Conservation (phyloP, 2,113 vertebrate species). For the Nasalis larvatus region DNA sequence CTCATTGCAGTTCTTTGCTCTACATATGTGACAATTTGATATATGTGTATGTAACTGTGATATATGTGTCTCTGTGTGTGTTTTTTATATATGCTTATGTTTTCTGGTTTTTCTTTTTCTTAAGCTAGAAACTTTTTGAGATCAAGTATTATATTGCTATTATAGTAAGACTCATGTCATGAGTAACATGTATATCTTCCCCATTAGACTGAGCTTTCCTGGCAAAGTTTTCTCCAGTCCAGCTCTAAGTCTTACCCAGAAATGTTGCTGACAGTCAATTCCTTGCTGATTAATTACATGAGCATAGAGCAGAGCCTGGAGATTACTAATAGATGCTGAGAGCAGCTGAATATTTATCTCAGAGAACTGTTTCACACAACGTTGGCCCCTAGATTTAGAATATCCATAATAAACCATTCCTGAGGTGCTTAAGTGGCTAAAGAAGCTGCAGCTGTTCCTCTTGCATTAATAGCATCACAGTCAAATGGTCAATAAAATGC, state of each 20-base stretch:
- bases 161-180: neutral
- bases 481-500: conserved; percentile 24
- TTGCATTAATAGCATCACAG: neutral
- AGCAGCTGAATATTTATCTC: conserved; percentile 28
- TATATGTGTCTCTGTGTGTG: neutral
- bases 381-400: conserved; percentile 5
- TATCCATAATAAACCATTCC: conserved; percentile 6
- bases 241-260: neutral
- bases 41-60: neutral
- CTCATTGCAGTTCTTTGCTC: neutral
- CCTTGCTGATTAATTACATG: conserved; percentile 8
- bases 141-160: neutral
- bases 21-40: neutral
- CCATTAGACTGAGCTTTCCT: neutral
- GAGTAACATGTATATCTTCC: neutral
- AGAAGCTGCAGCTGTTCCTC: neutral
- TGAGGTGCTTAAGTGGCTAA: conserved; percentile 26
- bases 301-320: neutral
- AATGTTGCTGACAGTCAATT: neutral
- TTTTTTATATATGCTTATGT: neutral
- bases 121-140: neutral
- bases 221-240: neutral
- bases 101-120: neutral
- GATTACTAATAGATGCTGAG: neutral
- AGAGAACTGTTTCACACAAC: conserved; percentile 1